Evolutionary conservation across 2,888 invertebrate genomes (phyloP).

Genomic region (Prenolepis imparis): DNA sequence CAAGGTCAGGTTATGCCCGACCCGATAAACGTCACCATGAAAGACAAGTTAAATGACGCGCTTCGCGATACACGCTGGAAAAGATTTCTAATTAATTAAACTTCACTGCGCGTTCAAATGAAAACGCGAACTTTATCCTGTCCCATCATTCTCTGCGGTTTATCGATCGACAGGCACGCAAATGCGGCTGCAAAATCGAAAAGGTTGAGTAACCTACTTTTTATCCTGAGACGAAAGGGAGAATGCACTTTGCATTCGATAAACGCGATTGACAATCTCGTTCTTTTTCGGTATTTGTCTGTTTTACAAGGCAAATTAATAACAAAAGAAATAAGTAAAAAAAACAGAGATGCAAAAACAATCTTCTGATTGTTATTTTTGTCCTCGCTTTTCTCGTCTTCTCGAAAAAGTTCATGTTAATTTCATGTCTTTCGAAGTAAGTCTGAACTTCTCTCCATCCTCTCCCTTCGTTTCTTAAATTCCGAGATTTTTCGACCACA

Average conservation of each 20-base stretch:
- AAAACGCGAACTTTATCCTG: slow-evolving; percentile 39
- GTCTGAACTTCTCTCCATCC: neutral
- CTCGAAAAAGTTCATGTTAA: neutral
- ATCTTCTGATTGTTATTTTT: neutral
- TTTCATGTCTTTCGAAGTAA: neutral
- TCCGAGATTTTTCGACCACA: slow-evolving; percentile 23
- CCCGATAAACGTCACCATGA: slow-evolving; percentile 47
- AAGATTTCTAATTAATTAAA: slow-evolving; percentile 54
- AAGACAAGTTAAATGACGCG: slow-evolving; percentile 40
- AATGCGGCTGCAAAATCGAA: slow-evolving; percentile 59
- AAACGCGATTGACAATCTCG: neutral
- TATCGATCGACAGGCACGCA: slow-evolving; percentile 59
- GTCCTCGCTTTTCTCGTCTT: neutral
- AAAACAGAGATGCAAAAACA: neutral
- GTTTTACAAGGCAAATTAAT: neutral
- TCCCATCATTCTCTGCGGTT: slow-evolving; percentile 55
- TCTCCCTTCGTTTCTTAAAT: neutral
- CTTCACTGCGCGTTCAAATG: slow-evolving; percentile 39
- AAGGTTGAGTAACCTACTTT: slow-evolving; percentile 50
- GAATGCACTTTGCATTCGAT: slow-evolving; percentile 31
- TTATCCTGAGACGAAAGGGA: slow-evolving; percentile 3
- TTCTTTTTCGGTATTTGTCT: neutral
- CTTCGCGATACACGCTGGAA: slow-evolving; percentile 32
- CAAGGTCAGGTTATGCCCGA: slow-evolving; percentile 41
- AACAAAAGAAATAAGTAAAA: neutral